A percentile compares a stretch with the other conserved stretches of the same genome.
phyloP scores from a whole-genome alignment of 2,113 vertebrate genomes.

The Thryonomys swinderianus region DNA sequence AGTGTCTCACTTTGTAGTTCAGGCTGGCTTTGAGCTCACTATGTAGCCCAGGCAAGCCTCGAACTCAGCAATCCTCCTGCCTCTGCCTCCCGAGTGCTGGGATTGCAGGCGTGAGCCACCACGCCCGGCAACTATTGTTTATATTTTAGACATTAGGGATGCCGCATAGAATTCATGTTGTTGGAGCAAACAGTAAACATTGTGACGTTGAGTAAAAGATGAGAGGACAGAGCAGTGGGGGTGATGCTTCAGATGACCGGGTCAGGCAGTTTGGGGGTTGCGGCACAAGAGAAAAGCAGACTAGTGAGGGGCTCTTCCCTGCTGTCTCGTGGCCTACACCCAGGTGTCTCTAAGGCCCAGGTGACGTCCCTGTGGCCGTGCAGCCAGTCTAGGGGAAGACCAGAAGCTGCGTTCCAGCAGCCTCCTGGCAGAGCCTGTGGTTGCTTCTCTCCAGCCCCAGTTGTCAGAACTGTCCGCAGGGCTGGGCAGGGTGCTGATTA shows the following conservation, averaged over 20 bases:
- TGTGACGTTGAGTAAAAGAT: too few relatives aligned
- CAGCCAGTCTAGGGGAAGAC: neutral
- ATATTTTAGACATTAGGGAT: slow-evolving; percentile 34
- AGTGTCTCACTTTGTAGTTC: too few relatives aligned
- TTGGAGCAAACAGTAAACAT: neutral
- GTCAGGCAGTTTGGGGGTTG: neutral
- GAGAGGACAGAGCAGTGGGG: neutral
- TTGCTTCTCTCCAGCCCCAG: slow-evolving; percentile 10
- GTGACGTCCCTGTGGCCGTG: neutral
- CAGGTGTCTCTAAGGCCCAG: neutral
- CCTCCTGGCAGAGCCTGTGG: slow-evolving; percentile 1
- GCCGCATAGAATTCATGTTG: neutral
- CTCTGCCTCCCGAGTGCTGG: too few relatives aligned
- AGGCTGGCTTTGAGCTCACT: too few relatives aligned
- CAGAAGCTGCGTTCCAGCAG: neutral
- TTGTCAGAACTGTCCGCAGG: slow-evolving; percentile 60
- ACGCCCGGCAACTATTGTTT: neutral
- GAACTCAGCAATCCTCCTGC: too few relatives aligned
- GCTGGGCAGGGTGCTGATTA: slow-evolving; percentile 63
- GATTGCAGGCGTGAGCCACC: too few relatives aligned
- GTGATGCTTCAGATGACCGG: neutral
- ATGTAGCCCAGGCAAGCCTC: too few relatives aligned
- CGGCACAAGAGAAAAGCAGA: neutral
- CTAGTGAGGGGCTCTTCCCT: neutral
- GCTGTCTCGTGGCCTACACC: neutral